Base-by-base conservation (phyloP, 2,888 invertebrate genomes). In the Aphrophora alni region DNA sequence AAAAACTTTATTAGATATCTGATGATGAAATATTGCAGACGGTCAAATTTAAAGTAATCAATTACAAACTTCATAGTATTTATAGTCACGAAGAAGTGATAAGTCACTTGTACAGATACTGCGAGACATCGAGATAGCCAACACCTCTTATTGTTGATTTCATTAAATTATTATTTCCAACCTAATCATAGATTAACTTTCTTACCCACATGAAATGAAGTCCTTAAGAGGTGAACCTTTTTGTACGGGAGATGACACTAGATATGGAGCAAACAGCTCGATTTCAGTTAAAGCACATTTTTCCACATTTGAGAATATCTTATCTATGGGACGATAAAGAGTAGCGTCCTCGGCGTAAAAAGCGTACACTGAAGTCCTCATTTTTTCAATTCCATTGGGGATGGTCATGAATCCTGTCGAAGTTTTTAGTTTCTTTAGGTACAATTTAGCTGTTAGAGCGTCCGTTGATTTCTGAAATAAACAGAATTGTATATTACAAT, bases 281-380 rank as follows among this genome's bases (percentile, higher is more conserved):
- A 84, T 77, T 72, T 82, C 80, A n/a, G 82, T 69, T 21, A 84
- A 75, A 21, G 79, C 76, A 77, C 84, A 84, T n/a, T 82, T 83
- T 71, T 84, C 84, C 1, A 82, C 73, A 26, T 77, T 80, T 1
- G 75, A 80, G 72, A 83, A 83, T 1, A 78, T 75, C 21, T 82
- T 80, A 38, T 83, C 81, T 24, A 84, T 82, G 5, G 78, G 77
- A 12, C 75, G 71, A 72, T 82, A 83, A 14, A 84, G 51, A 51
- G 82, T 81, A 33, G 83, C 81, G 27, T 83, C 84, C 75, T 84
- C 84, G 3, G 83, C 81, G 75, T 83, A 84, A n/a, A 84, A 78
- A 24, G 84, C 84, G 51, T 78, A 75, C 44, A 77, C 77, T 51
- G 78, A 82, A 28, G 76, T 78, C 38, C 80, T 38, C 75, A 84